These are phyloP conservation scores for Pteropus rufus DNA, from an alignment of 2,797 vertebrate genomes.

Conservation along the genomic window DNA sequence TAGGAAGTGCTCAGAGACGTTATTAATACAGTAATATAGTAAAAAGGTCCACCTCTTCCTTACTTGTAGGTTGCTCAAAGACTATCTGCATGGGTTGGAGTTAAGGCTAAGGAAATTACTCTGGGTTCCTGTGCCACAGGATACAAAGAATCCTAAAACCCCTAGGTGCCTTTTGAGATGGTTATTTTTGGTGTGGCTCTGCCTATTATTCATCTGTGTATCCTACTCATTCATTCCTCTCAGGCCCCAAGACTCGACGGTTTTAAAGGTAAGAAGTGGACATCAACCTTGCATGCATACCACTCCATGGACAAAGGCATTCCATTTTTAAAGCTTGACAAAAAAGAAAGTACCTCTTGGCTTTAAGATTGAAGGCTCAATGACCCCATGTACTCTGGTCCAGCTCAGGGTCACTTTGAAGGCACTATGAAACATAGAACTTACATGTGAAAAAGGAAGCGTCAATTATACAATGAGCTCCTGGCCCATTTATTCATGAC, in stretches of 20 bases:
- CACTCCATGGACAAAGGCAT: not conserved
- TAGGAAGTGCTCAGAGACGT: not conserved
- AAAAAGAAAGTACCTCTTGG: not conserved
- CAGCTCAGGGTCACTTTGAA: not conserved
- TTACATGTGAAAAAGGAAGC: slow-evolving; percentile 14
- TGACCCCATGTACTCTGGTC: not conserved
- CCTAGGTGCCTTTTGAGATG: not conserved
- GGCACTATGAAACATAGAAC: not conserved
- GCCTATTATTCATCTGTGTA: not conserved
- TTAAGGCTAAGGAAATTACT: not conserved
- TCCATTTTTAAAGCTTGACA: not conserved
- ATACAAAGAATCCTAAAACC: not conserved
- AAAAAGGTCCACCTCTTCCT: not conserved
- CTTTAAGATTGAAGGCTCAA: not conserved
- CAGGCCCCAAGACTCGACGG: not conserved
- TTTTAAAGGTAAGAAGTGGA: slow-evolving; percentile 29
- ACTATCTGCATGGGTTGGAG: not conserved
- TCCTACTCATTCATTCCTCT: not conserved
- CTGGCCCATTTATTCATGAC: not conserved
- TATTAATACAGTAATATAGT: not conserved
- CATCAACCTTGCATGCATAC: not conserved
- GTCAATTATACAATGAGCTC: not conserved
- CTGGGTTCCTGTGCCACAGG: not conserved
- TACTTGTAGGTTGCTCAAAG: not conserved
- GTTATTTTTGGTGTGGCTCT: not conserved